Percentiles rank a stretch among this genome's conserved stretches.
Conservation (phyloP, 2,113 vertebrate species). For the Melozone crissalis region DNA sequence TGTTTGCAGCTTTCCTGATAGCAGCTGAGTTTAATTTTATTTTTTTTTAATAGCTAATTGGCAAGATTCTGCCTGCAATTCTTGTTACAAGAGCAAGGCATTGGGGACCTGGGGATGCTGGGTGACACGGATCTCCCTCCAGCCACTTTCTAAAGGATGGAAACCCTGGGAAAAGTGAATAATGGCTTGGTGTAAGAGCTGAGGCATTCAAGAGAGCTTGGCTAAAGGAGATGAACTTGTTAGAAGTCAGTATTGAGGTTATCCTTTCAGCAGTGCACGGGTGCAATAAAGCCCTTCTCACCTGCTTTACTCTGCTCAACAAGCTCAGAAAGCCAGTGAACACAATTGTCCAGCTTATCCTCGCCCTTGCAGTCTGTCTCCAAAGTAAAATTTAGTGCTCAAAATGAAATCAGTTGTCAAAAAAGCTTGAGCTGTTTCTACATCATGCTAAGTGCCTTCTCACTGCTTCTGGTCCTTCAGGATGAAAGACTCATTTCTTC, state of each 20-base stretch:
- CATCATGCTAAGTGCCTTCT: background rate
- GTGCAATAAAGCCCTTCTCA: background rate
- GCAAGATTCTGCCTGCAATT: background rate
- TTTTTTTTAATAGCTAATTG: background rate
- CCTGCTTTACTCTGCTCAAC: background rate
- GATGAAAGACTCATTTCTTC: background rate
- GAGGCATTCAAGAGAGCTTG: background rate
- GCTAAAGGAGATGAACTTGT: background rate
- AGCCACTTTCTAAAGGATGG: background rate
- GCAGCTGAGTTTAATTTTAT: background rate
- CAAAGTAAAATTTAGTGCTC: background rate
- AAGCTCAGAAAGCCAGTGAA: background rate
- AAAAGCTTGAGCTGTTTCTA: background rate
- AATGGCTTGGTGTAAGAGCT: background rate
- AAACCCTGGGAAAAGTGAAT: background rate
- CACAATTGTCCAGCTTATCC: background rate
- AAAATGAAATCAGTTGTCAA: background rate
- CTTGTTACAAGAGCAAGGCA: background rate
- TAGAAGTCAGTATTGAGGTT: background rate
- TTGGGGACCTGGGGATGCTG: background rate
- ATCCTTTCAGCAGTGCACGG: background rate
- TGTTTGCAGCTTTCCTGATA: background rate
- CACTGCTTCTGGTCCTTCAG: background rate
- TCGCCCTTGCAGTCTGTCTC: background rate
- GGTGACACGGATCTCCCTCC: background rate